Conservation (phyloP, 35 echinoderm and acorn worm species). For the Eucidaris tribuloides region DNA sequence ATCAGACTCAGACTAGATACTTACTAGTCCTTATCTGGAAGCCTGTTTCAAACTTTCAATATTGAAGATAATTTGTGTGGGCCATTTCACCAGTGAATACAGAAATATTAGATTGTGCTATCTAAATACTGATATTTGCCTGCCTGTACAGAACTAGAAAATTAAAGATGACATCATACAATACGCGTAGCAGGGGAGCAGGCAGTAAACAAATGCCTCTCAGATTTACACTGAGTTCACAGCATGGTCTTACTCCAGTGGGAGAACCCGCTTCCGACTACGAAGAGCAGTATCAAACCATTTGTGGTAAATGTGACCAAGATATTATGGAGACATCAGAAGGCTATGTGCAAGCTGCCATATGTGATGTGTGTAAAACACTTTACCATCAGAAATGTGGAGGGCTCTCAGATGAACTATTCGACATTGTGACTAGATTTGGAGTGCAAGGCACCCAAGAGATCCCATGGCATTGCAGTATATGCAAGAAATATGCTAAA, state of each 20-base stretch:
- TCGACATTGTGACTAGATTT: not conserved
- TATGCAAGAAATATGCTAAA: not conserved
- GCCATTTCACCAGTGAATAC: no score
- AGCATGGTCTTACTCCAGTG: not conserved
- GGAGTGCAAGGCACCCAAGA: constrained; percentile 1
- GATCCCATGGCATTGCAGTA: constrained; percentile 34
- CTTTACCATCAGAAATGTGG: constrained; percentile 10
- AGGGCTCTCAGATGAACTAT: not conserved
- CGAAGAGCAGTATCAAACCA: constrained; percentile 1
- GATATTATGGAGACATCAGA: not conserved
- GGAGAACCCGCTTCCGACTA: not conserved
- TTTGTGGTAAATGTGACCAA: constrained; percentile 18
- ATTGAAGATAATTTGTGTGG: no score
- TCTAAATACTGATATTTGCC: no score
- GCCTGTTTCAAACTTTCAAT: no score
- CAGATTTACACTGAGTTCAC: not conserved
- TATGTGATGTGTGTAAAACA: constrained; percentile 12
- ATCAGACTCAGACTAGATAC: no score
- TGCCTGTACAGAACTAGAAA: no score
- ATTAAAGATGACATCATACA: not conserved
- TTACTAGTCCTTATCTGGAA: no score
- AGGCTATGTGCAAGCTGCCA: not conserved
- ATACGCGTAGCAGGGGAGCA: not conserved
- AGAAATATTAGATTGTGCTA: no score
- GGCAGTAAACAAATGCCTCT: not conserved